phyloP scores from a whole-genome alignment of 2,113 vertebrate genomes.

The Hyperoodon ampullatus region DNA sequence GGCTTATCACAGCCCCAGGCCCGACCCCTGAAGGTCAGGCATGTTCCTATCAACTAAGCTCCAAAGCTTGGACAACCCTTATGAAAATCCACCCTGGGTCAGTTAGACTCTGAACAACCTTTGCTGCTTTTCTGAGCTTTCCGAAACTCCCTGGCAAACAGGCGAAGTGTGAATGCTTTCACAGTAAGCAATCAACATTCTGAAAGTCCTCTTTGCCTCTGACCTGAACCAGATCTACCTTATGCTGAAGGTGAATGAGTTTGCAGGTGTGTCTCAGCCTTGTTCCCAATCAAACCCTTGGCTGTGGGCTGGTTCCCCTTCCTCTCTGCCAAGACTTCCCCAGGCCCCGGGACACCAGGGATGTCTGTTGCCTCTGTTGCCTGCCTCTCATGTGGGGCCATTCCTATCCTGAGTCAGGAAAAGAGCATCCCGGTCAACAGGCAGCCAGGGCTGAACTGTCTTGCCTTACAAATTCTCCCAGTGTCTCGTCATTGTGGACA shows the following conservation, averaged over 20 bases:
- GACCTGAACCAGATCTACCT: background rate
- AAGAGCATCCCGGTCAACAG: background rate
- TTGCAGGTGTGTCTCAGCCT: background rate
- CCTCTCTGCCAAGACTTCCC: background rate
- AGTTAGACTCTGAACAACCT: background rate
- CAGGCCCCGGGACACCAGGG: background rate
- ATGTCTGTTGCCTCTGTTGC: background rate
- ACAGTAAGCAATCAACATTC: background rate
- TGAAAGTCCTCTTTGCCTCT: background rate
- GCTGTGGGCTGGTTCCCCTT: background rate
- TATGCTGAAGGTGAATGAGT: background rate
- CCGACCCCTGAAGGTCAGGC: background rate
- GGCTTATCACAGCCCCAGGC: background rate
- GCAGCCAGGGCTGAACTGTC: background rate
- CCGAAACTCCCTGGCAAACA: background rate
- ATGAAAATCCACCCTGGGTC: background rate
- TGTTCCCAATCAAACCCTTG: background rate
- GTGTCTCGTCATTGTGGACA: background rate
- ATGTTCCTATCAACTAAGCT: background rate
- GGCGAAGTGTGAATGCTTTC: background rate
- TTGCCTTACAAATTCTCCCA: background rate
- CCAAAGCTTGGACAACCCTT: background rate
- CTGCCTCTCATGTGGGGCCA: background rate
- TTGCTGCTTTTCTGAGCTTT: background rate
- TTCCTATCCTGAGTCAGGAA: background rate